Conservation (phyloP, 23 tunicate genomes). For the Ciona savignyi region DNA sequence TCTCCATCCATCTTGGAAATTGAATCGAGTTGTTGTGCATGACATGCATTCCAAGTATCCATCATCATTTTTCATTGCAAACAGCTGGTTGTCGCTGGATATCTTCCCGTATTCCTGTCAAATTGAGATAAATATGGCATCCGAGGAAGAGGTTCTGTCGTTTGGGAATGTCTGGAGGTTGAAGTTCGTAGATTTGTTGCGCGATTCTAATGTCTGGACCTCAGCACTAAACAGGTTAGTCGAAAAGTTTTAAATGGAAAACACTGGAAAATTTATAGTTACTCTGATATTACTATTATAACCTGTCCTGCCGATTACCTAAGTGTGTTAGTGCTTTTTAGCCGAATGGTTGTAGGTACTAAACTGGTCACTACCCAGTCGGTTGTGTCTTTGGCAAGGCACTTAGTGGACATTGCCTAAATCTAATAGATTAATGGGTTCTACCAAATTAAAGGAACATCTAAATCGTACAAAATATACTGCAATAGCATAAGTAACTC, state of each 20-base stretch:
- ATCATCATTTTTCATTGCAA: constrained; percentile 24
- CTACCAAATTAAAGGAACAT: too few relatives aligned
- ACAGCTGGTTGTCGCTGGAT: constrained; percentile 66
- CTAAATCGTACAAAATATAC: too few relatives aligned
- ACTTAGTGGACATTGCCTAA: too few relatives aligned
- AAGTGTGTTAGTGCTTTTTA: too few relatives aligned
- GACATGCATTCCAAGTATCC: neutral
- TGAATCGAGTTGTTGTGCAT: constrained; percentile 22
- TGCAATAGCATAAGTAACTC: too few relatives aligned
- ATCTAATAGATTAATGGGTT: too few relatives aligned
- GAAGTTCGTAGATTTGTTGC: constrained; percentile 1
- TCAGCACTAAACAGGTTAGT: constrained; percentile 46
- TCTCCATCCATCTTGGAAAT: constrained; percentile 46
- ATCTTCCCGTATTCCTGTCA: constrained; percentile 54
- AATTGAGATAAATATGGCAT: constrained; percentile 4
- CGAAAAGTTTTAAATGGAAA: neutral
- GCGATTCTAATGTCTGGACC: constrained; percentile 39
- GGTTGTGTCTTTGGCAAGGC: too few relatives aligned
- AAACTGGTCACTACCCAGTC: too few relatives aligned
- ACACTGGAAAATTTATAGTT: too few relatives aligned
- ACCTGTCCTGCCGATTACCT: too few relatives aligned
- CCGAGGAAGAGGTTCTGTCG: constrained; percentile 9
- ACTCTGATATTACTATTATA: too few relatives aligned
- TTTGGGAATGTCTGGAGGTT: constrained; percentile 25
- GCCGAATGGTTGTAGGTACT: too few relatives aligned